Evolutionary conservation across 2,113 vertebrate species (phyloP).

Genomic region (Bos indicus): DNA sequence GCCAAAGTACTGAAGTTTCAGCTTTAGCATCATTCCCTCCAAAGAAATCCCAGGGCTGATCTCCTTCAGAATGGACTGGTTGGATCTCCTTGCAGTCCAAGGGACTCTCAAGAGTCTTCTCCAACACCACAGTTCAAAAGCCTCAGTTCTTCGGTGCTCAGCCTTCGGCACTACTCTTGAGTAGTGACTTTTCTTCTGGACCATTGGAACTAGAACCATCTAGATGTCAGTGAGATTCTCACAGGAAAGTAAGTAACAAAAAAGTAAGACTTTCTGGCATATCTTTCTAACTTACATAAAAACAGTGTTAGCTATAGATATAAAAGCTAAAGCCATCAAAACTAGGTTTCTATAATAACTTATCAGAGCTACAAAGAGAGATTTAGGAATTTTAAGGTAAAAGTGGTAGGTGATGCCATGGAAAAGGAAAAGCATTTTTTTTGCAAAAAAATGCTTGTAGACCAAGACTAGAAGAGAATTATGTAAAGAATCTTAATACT

Average conservation of each 20-base stretch:
- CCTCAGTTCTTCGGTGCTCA: too few species aligned
- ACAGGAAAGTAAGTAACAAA: neutral
- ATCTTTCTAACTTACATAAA: neutral
- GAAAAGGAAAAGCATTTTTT: neutral
- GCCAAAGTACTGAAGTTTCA: too few species aligned
- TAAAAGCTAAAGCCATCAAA: neutral
- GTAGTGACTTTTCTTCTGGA: neutral
- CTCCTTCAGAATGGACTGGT: too few species aligned
- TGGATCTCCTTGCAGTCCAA: too few species aligned
- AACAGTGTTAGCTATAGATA: neutral
- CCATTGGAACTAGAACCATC: neutral
- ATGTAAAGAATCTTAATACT: neutral
- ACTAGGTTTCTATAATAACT: neutral
- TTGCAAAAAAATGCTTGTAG: neutral
- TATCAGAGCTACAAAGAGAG: neutral
- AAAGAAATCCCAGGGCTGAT: too few species aligned
- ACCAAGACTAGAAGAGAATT: neutral
- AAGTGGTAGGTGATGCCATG: neutral
- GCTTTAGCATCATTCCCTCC: too few species aligned
- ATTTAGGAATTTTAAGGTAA: neutral
- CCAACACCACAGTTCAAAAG: too few species aligned
- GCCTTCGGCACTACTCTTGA: neutral
- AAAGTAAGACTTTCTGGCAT: neutral
- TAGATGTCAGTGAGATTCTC: neutral
- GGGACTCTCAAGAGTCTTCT: too few species aligned